These are phyloP conservation scores for Romanogobio albipinnatus DNA, from an alignment of 2,113 vertebrate genomes.

Conservation along the genomic window DNA sequence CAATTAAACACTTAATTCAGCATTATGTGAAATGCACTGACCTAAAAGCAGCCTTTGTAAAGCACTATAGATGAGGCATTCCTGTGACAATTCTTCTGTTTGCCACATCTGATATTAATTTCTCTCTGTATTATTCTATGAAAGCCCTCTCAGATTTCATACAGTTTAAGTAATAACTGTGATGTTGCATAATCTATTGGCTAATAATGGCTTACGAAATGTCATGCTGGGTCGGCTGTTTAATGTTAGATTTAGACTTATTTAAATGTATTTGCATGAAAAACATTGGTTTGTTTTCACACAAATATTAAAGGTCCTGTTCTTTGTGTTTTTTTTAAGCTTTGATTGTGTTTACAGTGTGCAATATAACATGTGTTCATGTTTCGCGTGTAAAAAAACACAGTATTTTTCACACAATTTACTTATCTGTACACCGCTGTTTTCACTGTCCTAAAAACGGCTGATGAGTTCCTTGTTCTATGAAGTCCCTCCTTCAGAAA, in stretches of 20 bases:
- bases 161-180: neutral
- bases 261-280: neutral
- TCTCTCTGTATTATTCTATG: neutral
- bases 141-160: neutral
- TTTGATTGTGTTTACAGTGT: no score
- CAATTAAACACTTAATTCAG: neutral
- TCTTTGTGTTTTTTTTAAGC: no score
- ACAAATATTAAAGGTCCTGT: no score
- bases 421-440: no score
- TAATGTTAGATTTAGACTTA: neutral
- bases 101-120: neutral
- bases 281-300: neutral
- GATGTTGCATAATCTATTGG: neutral
- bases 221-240: neutral
- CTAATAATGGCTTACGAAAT: neutral
- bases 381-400: no score
- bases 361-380: no score
- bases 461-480: no score
- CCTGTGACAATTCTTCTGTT: neutral
- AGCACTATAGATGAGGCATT: neutral
- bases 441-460: no score
- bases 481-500: no score
- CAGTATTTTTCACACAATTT: no score
- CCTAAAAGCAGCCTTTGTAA: neutral
- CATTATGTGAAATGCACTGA: constrained; percentile 7